Conservation (phyloP, 2,113 vertebrate genomes). For the Eurypyga helias region DNA sequence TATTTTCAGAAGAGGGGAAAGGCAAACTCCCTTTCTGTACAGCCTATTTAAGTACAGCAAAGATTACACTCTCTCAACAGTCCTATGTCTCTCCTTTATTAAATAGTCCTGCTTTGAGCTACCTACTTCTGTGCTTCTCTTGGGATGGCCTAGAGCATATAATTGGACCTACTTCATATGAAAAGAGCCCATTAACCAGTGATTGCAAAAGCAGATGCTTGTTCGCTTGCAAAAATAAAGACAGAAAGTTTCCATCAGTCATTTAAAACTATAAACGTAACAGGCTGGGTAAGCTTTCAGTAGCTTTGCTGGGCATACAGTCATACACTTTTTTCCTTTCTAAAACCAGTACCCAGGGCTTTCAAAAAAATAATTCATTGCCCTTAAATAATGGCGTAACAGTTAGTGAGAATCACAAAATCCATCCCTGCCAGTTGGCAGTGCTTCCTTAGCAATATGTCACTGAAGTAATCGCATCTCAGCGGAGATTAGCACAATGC, state of each 20-base stretch:
- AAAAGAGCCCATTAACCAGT: constrained; percentile 7
- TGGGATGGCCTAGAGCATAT: neutral
- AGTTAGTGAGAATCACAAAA: constrained; percentile 51
- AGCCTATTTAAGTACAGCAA: neutral
- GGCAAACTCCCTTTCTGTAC: neutral
- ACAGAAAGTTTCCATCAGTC: neutral
- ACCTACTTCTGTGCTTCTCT: neutral
- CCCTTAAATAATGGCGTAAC: constrained; percentile 65
- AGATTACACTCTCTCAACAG: neutral
- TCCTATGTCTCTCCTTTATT: neutral
- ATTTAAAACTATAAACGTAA: constrained; percentile 18
- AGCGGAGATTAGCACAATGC: constrained; percentile 7
- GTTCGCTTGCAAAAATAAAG: constrained; percentile 13
- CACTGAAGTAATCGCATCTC: constrained; percentile 4
- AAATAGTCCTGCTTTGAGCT: neutral
- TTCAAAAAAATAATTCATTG: constrained; percentile 45
- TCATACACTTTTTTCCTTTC: neutral
- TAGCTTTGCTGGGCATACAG: neutral
- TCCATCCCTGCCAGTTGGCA: constrained; percentile 62
- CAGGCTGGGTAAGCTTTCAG: neutral
- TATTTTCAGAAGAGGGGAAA: neutral
- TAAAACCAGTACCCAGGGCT: constrained; percentile 4
- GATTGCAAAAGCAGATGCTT: neutral
- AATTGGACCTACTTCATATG: constrained; percentile 7
- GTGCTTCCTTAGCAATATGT: constrained; percentile 51